Evolutionary conservation across 2,797 vertebrate species (phyloP), one percentile per base, ranked within the genome.

Genomic region (Amblyopsis hoosieri): DNA sequence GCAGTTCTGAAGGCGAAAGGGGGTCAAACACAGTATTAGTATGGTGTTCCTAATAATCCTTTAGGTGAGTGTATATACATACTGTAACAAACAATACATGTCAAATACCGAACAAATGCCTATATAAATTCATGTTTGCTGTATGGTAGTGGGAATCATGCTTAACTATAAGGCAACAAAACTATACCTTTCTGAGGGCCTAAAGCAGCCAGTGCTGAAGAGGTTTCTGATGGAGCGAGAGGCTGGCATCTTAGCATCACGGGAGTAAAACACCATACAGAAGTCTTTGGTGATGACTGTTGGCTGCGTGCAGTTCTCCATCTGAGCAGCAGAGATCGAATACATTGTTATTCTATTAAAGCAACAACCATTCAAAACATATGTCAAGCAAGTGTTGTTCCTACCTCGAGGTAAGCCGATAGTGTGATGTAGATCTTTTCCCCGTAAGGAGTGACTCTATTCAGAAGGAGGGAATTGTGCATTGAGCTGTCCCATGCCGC

Each of bases 341-440:
- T 60, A 37, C 5, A 37, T 4, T 1, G 5, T 37, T 37, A 37
- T 37, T 37, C 33, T 5, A 8, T 23, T 23, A 2, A 23, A 23
- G 3, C 19, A 23, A 23, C 19, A 23, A 23, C 19, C 19, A 23
- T 23, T 23, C 19, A 23, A 3, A 23, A 45, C 11, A 57, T 45
- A n/a, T 31, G 14, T 13, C 47, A 48, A 3, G 17, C 60, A 10
- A 10, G 1, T 62, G 58, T 12, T 17, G 5, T 13, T 14, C 19
- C 86, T 93, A 95, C 98, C 97, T 98, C 96, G 0, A 99, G 92
- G 80, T 99, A 99, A 31, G 96, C 95, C 0, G 97, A 98, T 33
- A 99, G 92, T 0, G 98, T 99, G 91, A 99, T 97, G 90, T 96
- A 99, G 92, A 99, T 99, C 81, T 99, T 99, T 91, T 99, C 96